Evolutionary conservation across 2,888 invertebrate genomes (phyloP), one percentile per base, ranked within the genome.

Genomic region (Aphrophora alni): DNA sequence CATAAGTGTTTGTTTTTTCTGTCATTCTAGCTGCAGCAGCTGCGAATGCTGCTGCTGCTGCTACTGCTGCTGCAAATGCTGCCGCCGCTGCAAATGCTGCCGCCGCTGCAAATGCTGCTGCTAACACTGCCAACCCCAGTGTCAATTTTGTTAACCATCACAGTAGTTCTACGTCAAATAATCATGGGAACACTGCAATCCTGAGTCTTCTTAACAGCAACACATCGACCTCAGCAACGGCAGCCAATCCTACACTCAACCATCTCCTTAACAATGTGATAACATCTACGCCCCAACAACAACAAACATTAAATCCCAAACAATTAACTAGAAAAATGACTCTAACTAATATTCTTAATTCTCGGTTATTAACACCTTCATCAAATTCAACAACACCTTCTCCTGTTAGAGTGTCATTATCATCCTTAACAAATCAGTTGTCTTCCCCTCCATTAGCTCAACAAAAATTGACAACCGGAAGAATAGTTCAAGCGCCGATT

Each of bases 151-250:
- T 86, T 78, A 87, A 84, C 78, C 85, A 85, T 79, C 87, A 86
- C 84, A 86, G 85, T 84, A 84, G 73, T 84, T 83, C 77, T 83
- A 84, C 70, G 84, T 85, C 72, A 85, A 85, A 82, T 91, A 28
- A 89, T 90, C 68, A 88, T 88, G 80, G 89, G 88, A 94, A 95
- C 87, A 92, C 95, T 1, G 93, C 95, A 12, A 95, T 95, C 86
- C 90, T 94, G 82, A 95, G 94, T 88, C 88, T 95, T 78, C 88
- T 95, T 82, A 95, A 95, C 87, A 95, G 94, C 86, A 93, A 94
- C 28, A 94, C 95, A 69, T 93, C 94, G n/a, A 90, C 90, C 81
- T 88, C 88, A 84, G 88, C 88, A 51, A 87, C 88, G 81, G 88
- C 78, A 28, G 71, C 87, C 83, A 88, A 87, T 85, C 84, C 87